A percentile compares a stretch with the other conserved stretches of the same genome.
phyloP scores from a whole-genome alignment of 2,797 vertebrate genomes.

The Hyperoplus immaculatus region DNA sequence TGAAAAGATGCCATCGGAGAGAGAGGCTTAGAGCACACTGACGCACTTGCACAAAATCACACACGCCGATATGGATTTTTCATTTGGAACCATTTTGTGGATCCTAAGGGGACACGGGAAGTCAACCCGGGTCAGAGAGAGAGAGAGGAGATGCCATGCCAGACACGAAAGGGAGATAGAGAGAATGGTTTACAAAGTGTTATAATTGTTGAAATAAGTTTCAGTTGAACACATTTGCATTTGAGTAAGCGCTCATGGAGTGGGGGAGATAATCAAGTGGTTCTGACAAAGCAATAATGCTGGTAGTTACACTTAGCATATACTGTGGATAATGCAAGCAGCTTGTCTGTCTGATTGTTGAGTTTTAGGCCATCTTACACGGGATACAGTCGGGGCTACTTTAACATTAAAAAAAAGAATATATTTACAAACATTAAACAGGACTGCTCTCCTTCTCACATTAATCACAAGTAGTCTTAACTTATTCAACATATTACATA shows the following conservation, averaged over 20 bases:
- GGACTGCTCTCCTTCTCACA: constrained; percentile 83
- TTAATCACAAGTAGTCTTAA: constrained; percentile 83
- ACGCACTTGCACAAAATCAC: constrained; percentile 59
- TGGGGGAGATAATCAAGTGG: constrained; percentile 50
- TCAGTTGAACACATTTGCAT: constrained; percentile 55
- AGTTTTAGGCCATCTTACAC: constrained; percentile 73
- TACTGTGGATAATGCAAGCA: constrained; percentile 75
- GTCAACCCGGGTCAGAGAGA: constrained; percentile 52
- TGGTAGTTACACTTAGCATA: constrained; percentile 75
- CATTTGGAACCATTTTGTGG: constrained; percentile 70
- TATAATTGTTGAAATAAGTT: constrained; percentile 63
- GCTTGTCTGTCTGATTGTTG: constrained; percentile 80
- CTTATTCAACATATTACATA: constrained; percentile 82
- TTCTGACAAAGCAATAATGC: constrained; percentile 66
- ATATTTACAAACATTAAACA: constrained; percentile 85
- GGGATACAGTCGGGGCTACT: constrained; percentile 71
- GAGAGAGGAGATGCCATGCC: constrained; percentile 23
- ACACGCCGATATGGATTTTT: constrained; percentile 76
- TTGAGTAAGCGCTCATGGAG: constrained; percentile 46
- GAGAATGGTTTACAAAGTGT: constrained; percentile 42
- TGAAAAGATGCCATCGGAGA: constrained; percentile 78
- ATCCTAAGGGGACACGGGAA: constrained; percentile 48
- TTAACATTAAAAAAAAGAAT: constrained; percentile 74
- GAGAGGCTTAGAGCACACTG: constrained; percentile 72
- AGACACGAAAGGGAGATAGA: constrained; percentile 33